Evolutionary conservation across 2,888 invertebrate species (phyloP), one percentile per base, ranked within the genome.

Genomic region (Lepas anatifera): DNA sequence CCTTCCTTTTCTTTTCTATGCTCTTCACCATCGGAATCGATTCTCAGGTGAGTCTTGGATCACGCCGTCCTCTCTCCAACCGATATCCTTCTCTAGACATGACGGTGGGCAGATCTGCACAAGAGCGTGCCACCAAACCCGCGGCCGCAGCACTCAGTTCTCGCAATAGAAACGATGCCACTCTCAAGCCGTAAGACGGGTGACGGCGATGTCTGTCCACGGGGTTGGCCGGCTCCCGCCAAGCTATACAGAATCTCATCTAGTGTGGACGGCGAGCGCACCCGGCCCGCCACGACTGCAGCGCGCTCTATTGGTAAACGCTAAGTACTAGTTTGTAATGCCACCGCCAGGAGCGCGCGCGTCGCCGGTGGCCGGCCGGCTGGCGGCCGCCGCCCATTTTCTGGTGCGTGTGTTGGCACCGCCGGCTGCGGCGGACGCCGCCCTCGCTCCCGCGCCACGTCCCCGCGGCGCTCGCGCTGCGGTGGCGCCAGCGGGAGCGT

Each of bases 1-100:
- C 91, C 8, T 83, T 89, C 69, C 81, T 90, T 6, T 90, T 90
- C 81, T 90, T 91, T 79, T 84, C 89, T 69, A 90, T 89, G 89
- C 80, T 89, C 41, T 80, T 89, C 69, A 88, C 88, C 0, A 81
- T 89, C 69, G 89, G 89, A 63, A 81, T 89, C 71, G 89, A 88
- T 76, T 88, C 88, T 22, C 88, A 70, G 68, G 74, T 73, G 64
- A 13, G 37, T 37, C 1, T 4, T 29, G 52, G 3, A 29, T 29
- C 27, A 13, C 29, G 16, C 29, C 16, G 16, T 29, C 16, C 29
- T 29, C 13, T 29, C 29, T 18, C 29, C 29, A 25, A 7, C 29
- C 52, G 29, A n/a, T n/a, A 7, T 52, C 52, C 52, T 52, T n/a
- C 3, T n/a, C 52, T 29, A 4, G 29, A 29, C 52, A 27, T 52